Conservation (phyloP, 2,888 invertebrate genomes). For the Theretra japonica region DNA sequence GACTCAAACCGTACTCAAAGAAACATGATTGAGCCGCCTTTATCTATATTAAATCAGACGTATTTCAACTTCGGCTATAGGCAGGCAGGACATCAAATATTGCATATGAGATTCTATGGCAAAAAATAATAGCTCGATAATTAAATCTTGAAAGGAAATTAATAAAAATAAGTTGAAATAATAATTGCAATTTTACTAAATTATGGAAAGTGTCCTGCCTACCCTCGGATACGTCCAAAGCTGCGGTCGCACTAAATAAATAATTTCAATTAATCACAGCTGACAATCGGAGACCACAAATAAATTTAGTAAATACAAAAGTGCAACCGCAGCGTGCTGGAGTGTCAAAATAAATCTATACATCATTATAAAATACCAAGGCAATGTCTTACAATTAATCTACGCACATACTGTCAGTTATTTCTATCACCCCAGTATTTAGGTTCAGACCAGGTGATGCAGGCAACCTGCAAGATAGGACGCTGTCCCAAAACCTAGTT, state of each 20-base stretch:
- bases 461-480: not conserved
- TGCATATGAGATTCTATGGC: constrained; percentile 4
- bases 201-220: not conserved
- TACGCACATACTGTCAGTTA: not conserved
- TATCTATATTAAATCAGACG: constrained; percentile 7
- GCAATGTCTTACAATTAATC: constrained; percentile 18
- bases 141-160: not conserved
- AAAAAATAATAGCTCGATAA: not conserved
- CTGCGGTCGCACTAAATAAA: not conserved
- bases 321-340: constrained; percentile 7
- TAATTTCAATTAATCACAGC: constrained; percentile 8
- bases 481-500: too few species aligned
- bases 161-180: too few species aligned
- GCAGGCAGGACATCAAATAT: not conserved
- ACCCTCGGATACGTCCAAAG: not conserved
- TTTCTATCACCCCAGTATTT: not conserved
- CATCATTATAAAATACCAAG: constrained; percentile 13
- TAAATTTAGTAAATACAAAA: not conserved
- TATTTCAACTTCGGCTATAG: not conserved
- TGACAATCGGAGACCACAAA: not conserved
- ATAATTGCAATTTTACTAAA: too few species aligned
- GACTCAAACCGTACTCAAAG: constrained; percentile 8
- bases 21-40: constrained; percentile 21
- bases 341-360: constrained; percentile 12
- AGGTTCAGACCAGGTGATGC: constrained; percentile 18